Evolutionary conservation across 2,888 invertebrate species (phyloP).

Genomic region (Diarsia mendica): DNA sequence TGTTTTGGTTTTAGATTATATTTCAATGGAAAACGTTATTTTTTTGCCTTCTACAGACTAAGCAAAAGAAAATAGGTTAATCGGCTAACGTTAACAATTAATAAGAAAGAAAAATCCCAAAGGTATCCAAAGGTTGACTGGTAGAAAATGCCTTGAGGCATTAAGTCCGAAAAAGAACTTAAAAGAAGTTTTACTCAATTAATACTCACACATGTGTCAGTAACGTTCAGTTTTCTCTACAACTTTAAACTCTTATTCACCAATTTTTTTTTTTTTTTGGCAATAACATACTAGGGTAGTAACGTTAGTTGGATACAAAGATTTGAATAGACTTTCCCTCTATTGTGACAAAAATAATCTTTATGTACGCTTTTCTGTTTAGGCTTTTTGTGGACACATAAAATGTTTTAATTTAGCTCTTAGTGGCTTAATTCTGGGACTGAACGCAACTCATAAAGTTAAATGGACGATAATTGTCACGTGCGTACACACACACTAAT

Average conservation of each 20-base stretch:
- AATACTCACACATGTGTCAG: too few relatives aligned
- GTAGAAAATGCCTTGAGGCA: too few relatives aligned
- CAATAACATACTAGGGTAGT: too few relatives aligned
- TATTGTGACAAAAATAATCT: neutral
- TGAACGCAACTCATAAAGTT: conserved; percentile 44
- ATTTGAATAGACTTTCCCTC: neutral
- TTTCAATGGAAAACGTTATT: neutral
- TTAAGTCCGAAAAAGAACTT: too few relatives aligned
- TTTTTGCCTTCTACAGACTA: neutral
- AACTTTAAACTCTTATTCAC: too few relatives aligned
- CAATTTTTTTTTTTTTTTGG: too few relatives aligned
- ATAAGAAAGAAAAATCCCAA: neutral
- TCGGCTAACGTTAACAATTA: neutral
- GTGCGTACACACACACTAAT: conserved; percentile 42
- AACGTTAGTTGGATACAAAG: too few relatives aligned
- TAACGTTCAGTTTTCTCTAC: too few relatives aligned
- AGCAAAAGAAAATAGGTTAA: neutral
- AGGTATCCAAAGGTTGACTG: too few relatives aligned
- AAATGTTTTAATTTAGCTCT: neutral
- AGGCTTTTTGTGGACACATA: neutral
- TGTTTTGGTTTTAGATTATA: neutral
- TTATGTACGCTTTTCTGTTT: neutral
- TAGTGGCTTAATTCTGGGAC: neutral
- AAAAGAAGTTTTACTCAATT: too few relatives aligned
- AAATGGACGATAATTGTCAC: conserved; percentile 43